These are phyloP conservation scores for Diuraphis noxia DNA, from an alignment of 1,140 invertebrate species.

Conservation along the genomic window DNA sequence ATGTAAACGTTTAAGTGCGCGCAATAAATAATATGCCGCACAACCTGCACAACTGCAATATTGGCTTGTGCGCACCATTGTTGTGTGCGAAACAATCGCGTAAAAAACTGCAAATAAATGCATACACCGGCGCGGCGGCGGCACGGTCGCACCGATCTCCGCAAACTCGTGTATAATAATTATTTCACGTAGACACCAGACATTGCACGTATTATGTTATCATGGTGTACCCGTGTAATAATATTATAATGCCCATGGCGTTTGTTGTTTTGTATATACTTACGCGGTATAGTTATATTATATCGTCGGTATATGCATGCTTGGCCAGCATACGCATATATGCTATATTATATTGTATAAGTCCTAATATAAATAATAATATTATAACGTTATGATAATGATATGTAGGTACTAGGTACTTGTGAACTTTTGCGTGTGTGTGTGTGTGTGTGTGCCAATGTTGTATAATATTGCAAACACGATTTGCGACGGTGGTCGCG, in stretches of 20 bases:
- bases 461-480: neutral
- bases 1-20: neutral
- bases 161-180: constrained; percentile 6
- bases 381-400: neutral
- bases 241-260: neutral
- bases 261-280: neutral
- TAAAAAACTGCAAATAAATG: neutral
- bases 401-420: neutral
- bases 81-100: constrained; percentile 13
- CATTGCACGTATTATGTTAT: neutral
- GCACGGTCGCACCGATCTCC: neutral
- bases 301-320: neutral
- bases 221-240: neutral
- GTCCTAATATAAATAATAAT: too few species aligned
- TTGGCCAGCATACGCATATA: neutral
- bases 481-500: neutral
- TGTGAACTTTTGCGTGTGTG: too few species aligned
- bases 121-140: neutral
- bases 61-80: constrained; percentile 9
- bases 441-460: neutral
- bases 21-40: neutral
- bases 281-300: neutral
- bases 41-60: neutral
- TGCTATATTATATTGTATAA: neutral
- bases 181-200: neutral